These are phyloP conservation scores for Coenonympha arcania DNA, from an alignment of 2,888 invertebrate genomes.

Conservation along the genomic window DNA sequence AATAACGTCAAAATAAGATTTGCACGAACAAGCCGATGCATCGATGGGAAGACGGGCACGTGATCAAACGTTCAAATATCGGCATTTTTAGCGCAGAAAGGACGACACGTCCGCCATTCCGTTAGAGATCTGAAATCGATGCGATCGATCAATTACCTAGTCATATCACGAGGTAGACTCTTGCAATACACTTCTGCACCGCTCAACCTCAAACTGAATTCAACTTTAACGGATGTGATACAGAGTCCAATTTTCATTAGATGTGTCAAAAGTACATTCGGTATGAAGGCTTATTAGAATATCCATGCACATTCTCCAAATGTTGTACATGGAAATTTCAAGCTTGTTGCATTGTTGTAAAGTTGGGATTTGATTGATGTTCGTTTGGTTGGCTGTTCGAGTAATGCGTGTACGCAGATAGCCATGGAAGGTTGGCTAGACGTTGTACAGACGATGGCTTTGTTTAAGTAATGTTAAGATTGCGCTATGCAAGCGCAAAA, in stretches of 20 bases:
- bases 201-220: constrained; percentile 3
- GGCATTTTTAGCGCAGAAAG: constrained; percentile 13
- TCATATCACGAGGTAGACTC: constrained; percentile 50
- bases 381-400: not conserved
- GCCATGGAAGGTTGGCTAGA: constrained; percentile 51
- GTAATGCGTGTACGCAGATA: constrained; percentile 44
- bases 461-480: not conserved
- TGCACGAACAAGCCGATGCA: not conserved
- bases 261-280: constrained; percentile 23
- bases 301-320: constrained; percentile 16
- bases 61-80: constrained; percentile 2
- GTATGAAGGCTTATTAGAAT: constrained; percentile 25
- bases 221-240: not conserved
- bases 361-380: constrained; percentile 9
- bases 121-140: constrained; percentile 51
- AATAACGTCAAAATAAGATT: too few species aligned
- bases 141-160: constrained; percentile 44
- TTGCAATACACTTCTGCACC: constrained; percentile 33
- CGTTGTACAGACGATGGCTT: constrained; percentile 47
- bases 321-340: constrained; percentile 8
- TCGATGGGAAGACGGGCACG: not conserved
- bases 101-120: constrained; percentile 34
- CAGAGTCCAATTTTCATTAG: constrained; percentile 6
- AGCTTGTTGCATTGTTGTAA: constrained; percentile 12
- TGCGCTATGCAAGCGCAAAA: not conserved